These are phyloP conservation scores for Peromyscus aztecus DNA, from an alignment of 2,797 vertebrate species.

Conservation along the genomic window DNA sequence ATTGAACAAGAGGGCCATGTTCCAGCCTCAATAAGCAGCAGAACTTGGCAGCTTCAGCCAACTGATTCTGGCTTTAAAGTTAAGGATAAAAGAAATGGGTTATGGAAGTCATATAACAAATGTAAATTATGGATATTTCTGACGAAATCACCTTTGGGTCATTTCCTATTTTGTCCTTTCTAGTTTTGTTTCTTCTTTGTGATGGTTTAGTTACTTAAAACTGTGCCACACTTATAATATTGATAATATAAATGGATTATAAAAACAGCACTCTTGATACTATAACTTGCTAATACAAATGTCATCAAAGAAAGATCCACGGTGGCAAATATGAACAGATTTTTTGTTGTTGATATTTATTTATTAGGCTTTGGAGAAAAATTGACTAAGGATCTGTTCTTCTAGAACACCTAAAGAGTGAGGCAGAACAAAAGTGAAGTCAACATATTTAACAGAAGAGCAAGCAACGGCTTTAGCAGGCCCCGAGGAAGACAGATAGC, in stretches of 20 bases:
- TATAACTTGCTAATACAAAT: neutral
- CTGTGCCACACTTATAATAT: neutral
- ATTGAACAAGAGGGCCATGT: too few species aligned
- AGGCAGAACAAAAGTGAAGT: neutral
- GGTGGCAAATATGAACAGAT: neutral
- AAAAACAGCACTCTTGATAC: neutral
- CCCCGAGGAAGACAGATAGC: neutral
- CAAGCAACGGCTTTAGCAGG: neutral
- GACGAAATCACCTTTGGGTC: neutral
- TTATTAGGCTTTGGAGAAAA: neutral
- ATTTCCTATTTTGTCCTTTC: neutral
- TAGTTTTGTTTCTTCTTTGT: neutral
- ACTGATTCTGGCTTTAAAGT: too few species aligned
- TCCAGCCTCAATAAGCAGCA: too few species aligned
- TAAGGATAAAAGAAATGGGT: too few species aligned
- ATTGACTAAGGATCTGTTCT: neutral
- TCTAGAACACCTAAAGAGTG: neutral
- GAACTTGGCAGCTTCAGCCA: too few species aligned
- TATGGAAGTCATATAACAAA: neutral
- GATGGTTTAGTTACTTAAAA: neutral
- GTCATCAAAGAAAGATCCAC: neutral
- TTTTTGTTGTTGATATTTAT: neutral
- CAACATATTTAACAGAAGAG: neutral
- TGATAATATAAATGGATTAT: neutral
- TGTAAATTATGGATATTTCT: neutral